Conservation (phyloP, 2,113 vertebrate genomes). For the Myrmophylax atrothorax region DNA sequence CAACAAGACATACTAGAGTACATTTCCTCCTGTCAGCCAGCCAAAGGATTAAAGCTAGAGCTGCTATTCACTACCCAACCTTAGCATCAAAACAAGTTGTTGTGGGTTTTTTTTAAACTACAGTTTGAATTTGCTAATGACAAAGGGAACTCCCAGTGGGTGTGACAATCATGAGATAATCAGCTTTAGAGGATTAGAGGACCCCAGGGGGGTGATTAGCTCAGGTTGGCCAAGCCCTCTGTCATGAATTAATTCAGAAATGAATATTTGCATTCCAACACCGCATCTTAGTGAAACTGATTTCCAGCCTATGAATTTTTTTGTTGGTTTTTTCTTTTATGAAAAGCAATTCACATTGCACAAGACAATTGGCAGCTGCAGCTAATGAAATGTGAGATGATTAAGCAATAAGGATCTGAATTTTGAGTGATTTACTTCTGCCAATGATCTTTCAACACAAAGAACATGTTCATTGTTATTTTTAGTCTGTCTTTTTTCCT, state of each 20-base stretch:
- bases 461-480: conserved; percentile 54
- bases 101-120: neutral
- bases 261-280: conserved; percentile 49
- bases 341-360: conserved; percentile 21
- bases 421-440: conserved; percentile 20
- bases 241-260: conserved; percentile 56
- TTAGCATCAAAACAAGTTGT: conserved; percentile 39
- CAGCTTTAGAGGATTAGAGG: conserved; percentile 58
- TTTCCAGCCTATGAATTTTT: neutral
- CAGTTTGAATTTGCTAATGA: conserved; percentile 38
- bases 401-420: conserved; percentile 46
- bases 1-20: neutral
- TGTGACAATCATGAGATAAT: conserved; percentile 50
- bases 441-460: conserved; percentile 51
- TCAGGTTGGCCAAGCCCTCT: conserved; percentile 54
- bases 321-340: neutral
- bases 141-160: conserved; percentile 41
- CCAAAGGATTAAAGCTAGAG: conserved; percentile 37
- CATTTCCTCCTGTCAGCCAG: conserved; percentile 40
- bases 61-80: conserved; percentile 9
- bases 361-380: conserved; percentile 59
- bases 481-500: conserved; percentile 39
- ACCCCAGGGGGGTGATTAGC: conserved; percentile 48
- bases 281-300: neutral
- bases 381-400: conserved; percentile 54